Evolutionary conservation across 2,113 vertebrate species (phyloP), one percentile per base, ranked within the genome.

Genomic region (Phylloscopus whistleri): DNA sequence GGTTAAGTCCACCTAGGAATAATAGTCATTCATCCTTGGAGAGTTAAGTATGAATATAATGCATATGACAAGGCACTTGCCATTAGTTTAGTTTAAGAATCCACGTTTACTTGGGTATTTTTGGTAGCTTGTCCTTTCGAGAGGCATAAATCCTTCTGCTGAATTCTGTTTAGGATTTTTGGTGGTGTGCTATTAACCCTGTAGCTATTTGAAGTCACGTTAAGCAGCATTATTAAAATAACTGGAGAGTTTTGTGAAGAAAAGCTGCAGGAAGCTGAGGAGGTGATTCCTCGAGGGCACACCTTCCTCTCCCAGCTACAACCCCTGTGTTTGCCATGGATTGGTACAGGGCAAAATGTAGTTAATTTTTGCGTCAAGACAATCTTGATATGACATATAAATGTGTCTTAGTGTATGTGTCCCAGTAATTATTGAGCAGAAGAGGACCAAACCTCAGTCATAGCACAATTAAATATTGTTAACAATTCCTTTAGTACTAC

Each of bases 131-230:
- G 17, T 26, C 41, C 41, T 93, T 87, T 55, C 26, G 35, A 69
- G 93, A 80, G 52, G 23, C 27, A 23, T 21, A 52, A 55, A 37
- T 60, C 33, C 28, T 58, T 74, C 37, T 0, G 7, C 30, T 44
- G n/a, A 60, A n/a, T 67, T 86, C 26, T 37, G 11, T 28, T 89
- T 5, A 39, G 39, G 27, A 15, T 33, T 78, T 90, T 53, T 46
- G 41, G 13, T 64, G 69, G 22, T 63, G 41, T 41, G 39, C 46
- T 80, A 30, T 62, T 83, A 76, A 89, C 35, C 33, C 30, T 76
- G 3, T n/a, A 46, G 27, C 46, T 21, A 7, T 51, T 43, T 88
- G n/a, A 46, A 69, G 6, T 73, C 26, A 7, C 0, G 0, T 55
- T 37, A 39, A 83, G 53, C 26, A 62, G 37, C 4, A 1, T 68